phyloP scores from a whole-genome alignment of 2,888 invertebrate species.

The Epirrhoe tristata region DNA sequence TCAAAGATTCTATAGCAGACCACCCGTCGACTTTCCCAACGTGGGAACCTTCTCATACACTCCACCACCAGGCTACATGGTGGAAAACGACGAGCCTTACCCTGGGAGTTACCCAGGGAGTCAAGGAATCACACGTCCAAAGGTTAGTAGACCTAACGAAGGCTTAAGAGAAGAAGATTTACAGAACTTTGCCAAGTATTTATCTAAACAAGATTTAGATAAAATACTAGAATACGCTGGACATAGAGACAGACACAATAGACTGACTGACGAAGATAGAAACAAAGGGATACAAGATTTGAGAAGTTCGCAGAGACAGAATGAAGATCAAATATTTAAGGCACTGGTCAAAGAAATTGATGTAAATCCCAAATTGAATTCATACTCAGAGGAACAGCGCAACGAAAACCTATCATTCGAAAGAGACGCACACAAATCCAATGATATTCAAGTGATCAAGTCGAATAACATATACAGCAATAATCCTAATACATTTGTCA shows the following conservation, averaged over 20 bases:
- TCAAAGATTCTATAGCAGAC: constrained; percentile 62
- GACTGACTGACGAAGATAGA: constrained; percentile 43
- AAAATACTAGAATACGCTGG: constrained; percentile 69
- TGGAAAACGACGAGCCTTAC: constrained; percentile 34
- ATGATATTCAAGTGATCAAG: constrained; percentile 15
- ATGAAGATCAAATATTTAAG: constrained; percentile 40
- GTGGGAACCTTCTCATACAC: constrained; percentile 67
- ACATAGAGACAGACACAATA: constrained; percentile 46
- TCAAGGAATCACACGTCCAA: constrained; percentile 36
- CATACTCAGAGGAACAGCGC: constrained; percentile 26
- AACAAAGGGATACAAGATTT: constrained; percentile 36
- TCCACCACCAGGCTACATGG: constrained; percentile 64
- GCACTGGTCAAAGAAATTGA: constrained; percentile 37
- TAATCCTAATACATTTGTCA: constrained; percentile 29
- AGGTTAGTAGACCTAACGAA: constrained; percentile 70
- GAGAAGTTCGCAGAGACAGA: constrained; percentile 24
- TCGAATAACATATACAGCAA: constrained; percentile 24
- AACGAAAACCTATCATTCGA: not conserved
- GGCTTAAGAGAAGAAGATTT: constrained; percentile 72
- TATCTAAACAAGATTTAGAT: constrained; percentile 74
- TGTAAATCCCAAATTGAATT: constrained; percentile 36
- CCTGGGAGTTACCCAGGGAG: constrained; percentile 22
- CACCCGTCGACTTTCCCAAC: constrained; percentile 56
- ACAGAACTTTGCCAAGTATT: constrained; percentile 68
- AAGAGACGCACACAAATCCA: constrained; percentile 14